Evolutionary conservation across 2,888 invertebrate species (phyloP), one percentile per base, ranked within the genome.

Genomic region (Eristalis tenax): DNA sequence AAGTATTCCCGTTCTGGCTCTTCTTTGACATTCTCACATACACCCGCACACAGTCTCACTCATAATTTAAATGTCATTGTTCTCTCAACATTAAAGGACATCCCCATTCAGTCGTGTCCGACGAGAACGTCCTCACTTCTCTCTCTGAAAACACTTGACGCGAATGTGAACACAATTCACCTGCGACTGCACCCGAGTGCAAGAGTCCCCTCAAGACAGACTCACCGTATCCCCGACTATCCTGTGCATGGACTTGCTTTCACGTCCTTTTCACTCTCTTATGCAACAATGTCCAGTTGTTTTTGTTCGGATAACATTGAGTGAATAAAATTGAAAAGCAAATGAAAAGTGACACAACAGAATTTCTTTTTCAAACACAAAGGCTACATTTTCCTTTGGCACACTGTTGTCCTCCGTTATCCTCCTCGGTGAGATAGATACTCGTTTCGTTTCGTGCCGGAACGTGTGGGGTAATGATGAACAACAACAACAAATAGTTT

Each of bases 281-380:
- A 82, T 86, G 77, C 82, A 86, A 86, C 83, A 86, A 79, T 66
- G 78, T 83, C 83, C 85, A 85, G 82, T 78, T 66, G 40, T 66
- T 77, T 35, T 71, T 74, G n/a, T 66, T n/a, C 18, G 5, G 73
- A 74, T 70, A 65, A 28, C 50, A 78, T 78, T 78, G 64, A 77
- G 70, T 70, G 63, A 78, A 70, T 65, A 69, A 78, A 83, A 61
- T 43, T 69, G 28, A 64, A 76, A 77, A 65, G 50, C n/a, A 74
- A 77, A 69, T 50, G 6, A 64, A 77, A 85, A 65, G 76, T 64
- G 61, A 43, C 61, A 66, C 74, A 71, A 18, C 26, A 59, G 22
- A 38, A 40, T 63, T 61, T 66, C 28, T 23, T 61, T 69, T n/a
- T 35, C 1, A 15, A 59, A 23, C 40, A n/a, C 38, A 28, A 61